These are phyloP conservation scores for Pheucticus melanocephalus DNA, from an alignment of 2,113 vertebrate genomes.

Conservation along the genomic window DNA sequence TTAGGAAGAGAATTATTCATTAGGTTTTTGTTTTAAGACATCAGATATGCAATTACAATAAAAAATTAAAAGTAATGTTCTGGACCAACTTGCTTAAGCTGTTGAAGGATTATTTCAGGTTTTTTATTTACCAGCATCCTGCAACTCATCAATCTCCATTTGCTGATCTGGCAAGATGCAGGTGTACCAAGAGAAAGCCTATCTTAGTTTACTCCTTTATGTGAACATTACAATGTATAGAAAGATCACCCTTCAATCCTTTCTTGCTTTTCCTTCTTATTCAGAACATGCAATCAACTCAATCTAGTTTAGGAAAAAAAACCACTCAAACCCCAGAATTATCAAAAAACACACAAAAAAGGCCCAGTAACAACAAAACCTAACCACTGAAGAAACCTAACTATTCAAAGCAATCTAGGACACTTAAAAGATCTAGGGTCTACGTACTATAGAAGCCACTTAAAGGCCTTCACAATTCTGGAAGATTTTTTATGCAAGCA, in stretches of 20 bases:
- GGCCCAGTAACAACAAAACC: not conserved
- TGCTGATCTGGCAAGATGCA: not conserved
- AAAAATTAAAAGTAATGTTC: not conserved
- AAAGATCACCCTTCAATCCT: not conserved
- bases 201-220: not conserved
- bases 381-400: not conserved
- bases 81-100: not conserved
- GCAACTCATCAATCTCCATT: not conserved
- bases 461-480: not conserved
- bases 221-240: not conserved
- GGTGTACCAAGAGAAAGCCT: not conserved
- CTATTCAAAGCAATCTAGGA: not conserved
- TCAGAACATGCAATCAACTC: not conserved
- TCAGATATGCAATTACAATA: not conserved
- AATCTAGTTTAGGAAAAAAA: not conserved
- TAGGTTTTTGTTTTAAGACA: not conserved
- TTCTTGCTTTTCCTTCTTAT: not conserved
- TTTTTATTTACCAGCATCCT: not conserved
- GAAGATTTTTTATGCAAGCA: not conserved
- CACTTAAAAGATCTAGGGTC: not conserved
- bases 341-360: not conserved
- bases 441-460: not conserved
- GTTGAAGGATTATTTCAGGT: not conserved
- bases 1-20: not conserved
- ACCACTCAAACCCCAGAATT: not conserved